Evolutionary conservation across 2,888 invertebrate genomes (phyloP), one percentile per base, ranked within the genome.

Genomic region (Anarsia innoxiella): DNA sequence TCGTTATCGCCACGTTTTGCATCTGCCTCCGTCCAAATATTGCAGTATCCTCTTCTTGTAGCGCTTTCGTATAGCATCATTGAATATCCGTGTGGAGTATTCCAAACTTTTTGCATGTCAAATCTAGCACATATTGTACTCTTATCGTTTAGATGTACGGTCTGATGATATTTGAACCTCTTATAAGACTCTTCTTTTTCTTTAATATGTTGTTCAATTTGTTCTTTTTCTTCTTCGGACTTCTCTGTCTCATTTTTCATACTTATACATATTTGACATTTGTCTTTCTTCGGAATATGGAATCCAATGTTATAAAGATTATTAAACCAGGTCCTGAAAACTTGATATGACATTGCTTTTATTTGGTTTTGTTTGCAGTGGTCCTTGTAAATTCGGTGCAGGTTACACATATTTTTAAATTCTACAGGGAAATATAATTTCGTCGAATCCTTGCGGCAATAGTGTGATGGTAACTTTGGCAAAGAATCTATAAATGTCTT

Each of bases 141-240:
- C 30, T 28, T 6, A 41, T 45, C 41, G 8, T 48, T 35, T 23
- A 42, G 43, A 23, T 25, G 6, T 11, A 49, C 8, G 33, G 42
- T 27, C 35, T 40, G 12, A 35, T 48, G 48, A 39, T 11, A 35
- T 37, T 39, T 23, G 12, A 46, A 40, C 13, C 48, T 36, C 12
- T 42, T 15, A 15, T 46, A 43, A 34, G 46, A 43, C 31, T 37
- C 49, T 12, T 47, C 37, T 32, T 46, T 49, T 34, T 44, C 45
- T 4, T 45, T 30, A 13, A 46, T 40, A 35, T 49, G 46, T 9
- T 4, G 19, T 27, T 28, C 4, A 28, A 16, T 27, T n/a, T 36
- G 14, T 9, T 25, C 26, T 32, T 36, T 36, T 42, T 44, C 44
- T 13, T 25, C 30, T 36, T 30, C 12, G 8, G 36, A 31, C n/a